Evolutionary conservation across 2,113 vertebrate genomes (phyloP), one percentile per base, ranked within the genome.

Genomic region (Sebastes schlegelii): DNA sequence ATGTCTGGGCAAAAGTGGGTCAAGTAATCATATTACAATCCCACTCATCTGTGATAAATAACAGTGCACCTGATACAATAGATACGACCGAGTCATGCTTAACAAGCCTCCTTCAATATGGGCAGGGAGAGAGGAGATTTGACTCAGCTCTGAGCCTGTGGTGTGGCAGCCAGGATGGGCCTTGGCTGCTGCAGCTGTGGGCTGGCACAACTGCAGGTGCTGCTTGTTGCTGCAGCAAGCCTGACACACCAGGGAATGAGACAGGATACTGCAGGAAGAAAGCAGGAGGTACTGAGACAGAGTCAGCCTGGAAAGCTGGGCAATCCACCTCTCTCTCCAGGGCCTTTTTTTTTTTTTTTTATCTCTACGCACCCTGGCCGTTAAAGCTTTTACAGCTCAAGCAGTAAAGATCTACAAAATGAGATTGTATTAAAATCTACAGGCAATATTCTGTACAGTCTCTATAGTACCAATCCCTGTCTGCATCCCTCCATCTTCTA

Each of bases 221-320:
- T 77, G 85, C 86, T 79, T 81, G 83, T 79, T 89, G 77, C 86
- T 79, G 88, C 84, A 80, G 87, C 80, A 77, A 67, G 66, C 74
- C 58, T 48, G 74, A 74, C 84, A 91, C 86, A 84, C 67, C 26
- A 79, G 81, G 67, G 86, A 90, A 57, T 43, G 81, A 86, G 86
- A 88, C 17, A 54, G 69, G 62, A 92, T 83, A 84, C 86, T 82
- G 89, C 90, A 86, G 87, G 43, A 80, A 69, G 72, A 80, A 61
- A 84, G 72, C 73, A 78, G 84, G 34, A 79, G 66, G 78, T 77
- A 71, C n/a, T 26, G 63, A 69, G 68, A 80, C 52, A 12, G 48
- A 79, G 57, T 60, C 48, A 52, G 76, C 42, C 21, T 14, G 26
- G 45, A 57, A 51, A 79, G 70, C 57, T 34, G 55, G 26, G 49